These are phyloP conservation scores for Sesamia nonagrioides DNA, from an alignment of 1,140 invertebrate species.

Conservation along the genomic window DNA sequence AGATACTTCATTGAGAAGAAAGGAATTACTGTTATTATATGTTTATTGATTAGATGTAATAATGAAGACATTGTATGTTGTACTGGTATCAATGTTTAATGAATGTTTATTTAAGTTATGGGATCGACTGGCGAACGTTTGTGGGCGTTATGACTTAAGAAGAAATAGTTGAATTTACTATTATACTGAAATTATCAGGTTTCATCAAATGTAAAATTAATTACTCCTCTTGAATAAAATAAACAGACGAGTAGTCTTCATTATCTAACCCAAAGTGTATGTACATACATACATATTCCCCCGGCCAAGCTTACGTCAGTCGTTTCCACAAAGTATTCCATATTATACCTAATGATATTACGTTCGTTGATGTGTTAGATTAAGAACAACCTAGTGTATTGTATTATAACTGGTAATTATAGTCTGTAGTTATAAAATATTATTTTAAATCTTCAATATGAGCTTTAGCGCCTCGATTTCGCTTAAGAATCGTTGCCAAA, in stretches of 20 bases:
- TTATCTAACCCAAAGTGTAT: not conserved
- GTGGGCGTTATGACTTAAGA: not conserved
- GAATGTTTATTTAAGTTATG: slow-evolving; percentile 63
- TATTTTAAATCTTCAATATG: slow-evolving; percentile 38
- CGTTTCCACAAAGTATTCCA: slow-evolving; percentile 38
- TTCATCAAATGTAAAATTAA: not conserved
- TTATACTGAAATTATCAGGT: not conserved
- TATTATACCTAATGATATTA: slow-evolving; percentile 48
- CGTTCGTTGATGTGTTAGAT: slow-evolving; percentile 66
- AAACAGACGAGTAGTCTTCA: not conserved
- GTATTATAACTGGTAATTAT: slow-evolving; percentile 53
- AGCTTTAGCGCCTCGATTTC: slow-evolving; percentile 40
- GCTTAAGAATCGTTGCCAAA: slow-evolving; percentile 56
- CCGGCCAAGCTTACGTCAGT: slow-evolving; percentile 1
- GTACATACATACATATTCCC: not conserved
- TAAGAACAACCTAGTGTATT: slow-evolving; percentile 57
- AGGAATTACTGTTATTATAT: slow-evolving; percentile 28
- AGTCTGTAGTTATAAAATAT: slow-evolving; percentile 22
- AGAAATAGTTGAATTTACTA: not conserved
- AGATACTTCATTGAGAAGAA: slow-evolving; percentile 12
- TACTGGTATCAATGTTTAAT: slow-evolving; percentile 64
- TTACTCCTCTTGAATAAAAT: not conserved
- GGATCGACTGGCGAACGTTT: slow-evolving; percentile 21
- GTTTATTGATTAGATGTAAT: slow-evolving; percentile 53
- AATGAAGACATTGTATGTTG: slow-evolving; percentile 72